A percentile compares a stretch with the other conserved stretches of the same genome.
phyloP scores from a whole-genome alignment of 1,140 invertebrate genomes.

The Formica exsecta region DNA sequence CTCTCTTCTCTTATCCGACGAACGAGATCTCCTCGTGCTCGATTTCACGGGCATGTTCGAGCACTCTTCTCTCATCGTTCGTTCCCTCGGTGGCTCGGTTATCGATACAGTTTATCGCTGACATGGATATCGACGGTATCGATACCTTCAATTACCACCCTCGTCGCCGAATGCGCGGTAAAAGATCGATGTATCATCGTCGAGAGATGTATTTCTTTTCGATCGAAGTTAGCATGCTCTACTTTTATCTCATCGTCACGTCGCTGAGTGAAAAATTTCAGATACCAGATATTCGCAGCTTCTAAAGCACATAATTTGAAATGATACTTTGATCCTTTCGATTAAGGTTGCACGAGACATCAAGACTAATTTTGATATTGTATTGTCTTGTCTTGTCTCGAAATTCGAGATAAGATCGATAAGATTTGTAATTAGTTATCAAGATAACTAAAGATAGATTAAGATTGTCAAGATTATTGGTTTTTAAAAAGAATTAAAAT shows the following conservation, averaged over 20 bases:
- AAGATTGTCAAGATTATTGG: too few species aligned
- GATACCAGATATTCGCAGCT: too few species aligned
- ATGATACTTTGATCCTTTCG: too few species aligned
- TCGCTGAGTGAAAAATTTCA: too few species aligned
- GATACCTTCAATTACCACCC: slow-evolving; percentile 48
- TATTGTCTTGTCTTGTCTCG: too few species aligned
- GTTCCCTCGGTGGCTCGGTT: slow-evolving; percentile 27
- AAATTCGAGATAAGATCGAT: too few species aligned
- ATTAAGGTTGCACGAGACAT: too few species aligned
- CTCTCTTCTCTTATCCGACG: slow-evolving; percentile 42
- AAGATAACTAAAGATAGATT: too few species aligned
- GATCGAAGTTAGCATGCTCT: background rate
- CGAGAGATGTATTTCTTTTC: slow-evolving; percentile 5
- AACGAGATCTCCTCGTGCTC: slow-evolving; percentile 59
- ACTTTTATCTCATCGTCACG: background rate
- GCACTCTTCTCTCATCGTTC: slow-evolving; percentile 3
- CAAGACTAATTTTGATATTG: too few species aligned
- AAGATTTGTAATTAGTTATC: too few species aligned
- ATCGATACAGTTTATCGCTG: slow-evolving; percentile 70
- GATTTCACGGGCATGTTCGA: slow-evolving; percentile 48
- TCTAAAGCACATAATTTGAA: too few species aligned
- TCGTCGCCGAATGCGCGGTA: slow-evolving; percentile 56
- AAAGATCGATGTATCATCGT: slow-evolving; percentile 53
- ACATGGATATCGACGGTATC: slow-evolving; percentile 64
- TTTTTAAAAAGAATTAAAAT: too few species aligned